Conservation (phyloP, 2,888 invertebrate genomes). For the Coleophora deauratella region DNA sequence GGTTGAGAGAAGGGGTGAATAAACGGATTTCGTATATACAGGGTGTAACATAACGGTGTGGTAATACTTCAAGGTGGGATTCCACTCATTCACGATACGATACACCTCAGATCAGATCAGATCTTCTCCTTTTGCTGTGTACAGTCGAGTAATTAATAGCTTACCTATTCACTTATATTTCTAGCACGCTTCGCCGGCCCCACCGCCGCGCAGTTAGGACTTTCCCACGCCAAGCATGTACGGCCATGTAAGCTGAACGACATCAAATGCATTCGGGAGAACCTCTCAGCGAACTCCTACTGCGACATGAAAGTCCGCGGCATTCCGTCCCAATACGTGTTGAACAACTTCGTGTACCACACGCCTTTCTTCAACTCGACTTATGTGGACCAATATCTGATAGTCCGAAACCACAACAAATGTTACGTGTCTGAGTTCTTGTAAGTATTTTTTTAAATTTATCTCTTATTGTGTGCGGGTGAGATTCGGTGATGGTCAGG, state of each 20-base stretch:
- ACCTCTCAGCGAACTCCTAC: conserved; percentile 36
- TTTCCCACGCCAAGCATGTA: conserved; percentile 3
- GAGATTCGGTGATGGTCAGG: not conserved
- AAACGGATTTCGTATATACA: too few relatives aligned
- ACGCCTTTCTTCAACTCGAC: conserved; percentile 47
- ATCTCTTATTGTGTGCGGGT: not conserved
- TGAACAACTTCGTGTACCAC: conserved; percentile 29
- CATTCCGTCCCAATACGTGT: conserved; percentile 23
- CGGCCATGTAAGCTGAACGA: conserved; percentile 35
- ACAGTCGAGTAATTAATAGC: too few relatives aligned
- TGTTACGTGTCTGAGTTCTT: conserved; percentile 46
- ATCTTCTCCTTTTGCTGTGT: too few relatives aligned
- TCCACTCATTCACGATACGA: too few relatives aligned
- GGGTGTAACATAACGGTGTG: too few relatives aligned
- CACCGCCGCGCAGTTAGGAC: too few relatives aligned
- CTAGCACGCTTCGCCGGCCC: too few relatives aligned
- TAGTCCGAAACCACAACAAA: conserved; percentile 36
- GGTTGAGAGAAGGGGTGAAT: too few relatives aligned
- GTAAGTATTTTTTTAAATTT: conserved; percentile 33
- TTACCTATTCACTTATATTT: too few relatives aligned
- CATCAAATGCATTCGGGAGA: conserved; percentile 33
- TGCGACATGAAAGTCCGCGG: conserved; percentile 29
- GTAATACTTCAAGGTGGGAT: too few relatives aligned
- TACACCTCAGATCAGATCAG: too few relatives aligned
- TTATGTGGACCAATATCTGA: conserved; percentile 35